Evolutionary conservation across 2,888 invertebrate genomes (phyloP).

Genomic region (Apotomis turbidana): DNA sequence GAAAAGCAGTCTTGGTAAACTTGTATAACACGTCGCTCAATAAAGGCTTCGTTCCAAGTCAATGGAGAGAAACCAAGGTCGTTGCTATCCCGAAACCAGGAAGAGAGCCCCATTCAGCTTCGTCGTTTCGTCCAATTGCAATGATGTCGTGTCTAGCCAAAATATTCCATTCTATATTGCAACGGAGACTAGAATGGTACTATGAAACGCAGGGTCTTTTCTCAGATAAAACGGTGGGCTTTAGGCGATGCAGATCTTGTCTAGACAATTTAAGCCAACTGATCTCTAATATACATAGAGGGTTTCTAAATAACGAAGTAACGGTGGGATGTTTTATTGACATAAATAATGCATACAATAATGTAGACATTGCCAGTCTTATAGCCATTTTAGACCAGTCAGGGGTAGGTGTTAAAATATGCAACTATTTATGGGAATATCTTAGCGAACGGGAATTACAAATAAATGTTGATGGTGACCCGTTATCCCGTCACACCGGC

Average conservation of each 20-base stretch:
- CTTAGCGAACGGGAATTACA: not conserved
- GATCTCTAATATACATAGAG: not conserved
- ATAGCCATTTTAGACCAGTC: not conserved
- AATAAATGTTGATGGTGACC: not conserved
- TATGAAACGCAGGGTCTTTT: no score
- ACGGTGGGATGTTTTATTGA: constrained; percentile 1
- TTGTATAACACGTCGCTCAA: not conserved
- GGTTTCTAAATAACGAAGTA: not conserved
- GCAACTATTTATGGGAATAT: constrained; percentile 4
- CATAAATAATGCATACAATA: constrained; percentile 9
- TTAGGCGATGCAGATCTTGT: constrained; percentile 1
- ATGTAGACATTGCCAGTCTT: not conserved
- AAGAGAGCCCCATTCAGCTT: not conserved
- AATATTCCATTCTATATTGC: not conserved
- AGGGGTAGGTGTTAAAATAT: not conserved
- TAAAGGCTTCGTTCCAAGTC: not conserved
- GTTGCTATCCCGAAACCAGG: not conserved
- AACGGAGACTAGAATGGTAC: not conserved
- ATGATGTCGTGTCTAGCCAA: constrained; percentile 2
- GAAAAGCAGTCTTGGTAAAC: not conserved
- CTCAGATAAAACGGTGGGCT: not conserved
- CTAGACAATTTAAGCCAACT: not conserved
- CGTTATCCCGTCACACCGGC: not conserved
- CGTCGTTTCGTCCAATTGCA: not conserved
- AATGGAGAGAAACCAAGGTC: not conserved